A percentile compares a stretch with the other conserved stretches of the same genome.
phyloP scores from a whole-genome alignment of 2,888 invertebrate species.

The Argyresthia albistria region DNA sequence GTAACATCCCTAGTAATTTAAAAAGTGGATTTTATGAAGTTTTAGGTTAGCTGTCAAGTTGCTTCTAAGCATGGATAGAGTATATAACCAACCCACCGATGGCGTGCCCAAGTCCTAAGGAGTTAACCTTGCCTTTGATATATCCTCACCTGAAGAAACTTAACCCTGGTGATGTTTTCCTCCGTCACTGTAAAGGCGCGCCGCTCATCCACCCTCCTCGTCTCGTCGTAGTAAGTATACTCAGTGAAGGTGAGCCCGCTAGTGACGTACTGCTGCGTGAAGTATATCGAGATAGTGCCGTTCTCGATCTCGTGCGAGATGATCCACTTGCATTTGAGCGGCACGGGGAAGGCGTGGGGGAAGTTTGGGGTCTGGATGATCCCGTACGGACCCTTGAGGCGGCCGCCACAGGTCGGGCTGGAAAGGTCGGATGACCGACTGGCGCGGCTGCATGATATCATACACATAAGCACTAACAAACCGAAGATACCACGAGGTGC shows the following conservation, averaged over 20 bases:
- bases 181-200: slow-evolving; percentile 80
- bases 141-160: slow-evolving; percentile 62
- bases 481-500: too few relatives aligned
- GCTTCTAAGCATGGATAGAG: too few relatives aligned
- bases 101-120: too few relatives aligned
- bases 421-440: too few relatives aligned
- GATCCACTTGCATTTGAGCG: slow-evolving; percentile 89
- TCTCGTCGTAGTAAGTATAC: slow-evolving; percentile 81
- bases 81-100: too few relatives aligned
- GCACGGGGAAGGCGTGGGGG: slow-evolving; percentile 85
- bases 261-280: slow-evolving; percentile 90
- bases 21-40: too few relatives aligned
- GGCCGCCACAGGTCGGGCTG: slow-evolving; percentile 72
- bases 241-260: slow-evolving; percentile 84
- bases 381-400: slow-evolving; percentile 76
- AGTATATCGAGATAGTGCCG: slow-evolving; percentile 85
- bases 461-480: too few relatives aligned
- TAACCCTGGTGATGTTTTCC: slow-evolving; percentile 79
- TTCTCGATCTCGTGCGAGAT: slow-evolving; percentile 82
- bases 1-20: too few relatives aligned
- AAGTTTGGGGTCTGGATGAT: slow-evolving; percentile 88
- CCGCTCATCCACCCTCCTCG: slow-evolving; percentile 77
- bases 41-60: too few relatives aligned
- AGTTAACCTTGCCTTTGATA: too few relatives aligned
- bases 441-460: too few relatives aligned